Evolutionary conservation across 1,140 invertebrate genomes (phyloP).

Genomic region (Archivesica marissinica): DNA sequence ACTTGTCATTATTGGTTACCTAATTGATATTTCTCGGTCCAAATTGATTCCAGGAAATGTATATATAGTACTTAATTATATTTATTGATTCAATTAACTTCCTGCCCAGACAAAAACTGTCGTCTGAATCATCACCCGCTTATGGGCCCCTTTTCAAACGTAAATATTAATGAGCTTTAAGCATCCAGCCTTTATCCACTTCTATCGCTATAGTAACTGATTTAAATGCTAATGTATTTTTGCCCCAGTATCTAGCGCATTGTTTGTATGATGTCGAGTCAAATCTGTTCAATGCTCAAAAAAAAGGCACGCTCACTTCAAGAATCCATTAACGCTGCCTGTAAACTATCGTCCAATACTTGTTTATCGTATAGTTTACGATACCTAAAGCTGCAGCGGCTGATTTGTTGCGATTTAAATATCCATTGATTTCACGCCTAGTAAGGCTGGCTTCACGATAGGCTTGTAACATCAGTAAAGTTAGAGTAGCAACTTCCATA

Average conservation of each 20-base stretch:
- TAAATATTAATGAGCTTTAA: constrained; percentile 63
- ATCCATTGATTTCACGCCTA: constrained; percentile 59
- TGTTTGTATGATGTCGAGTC: constrained; percentile 47
- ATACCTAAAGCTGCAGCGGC: constrained; percentile 2
- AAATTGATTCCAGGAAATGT: too few species aligned
- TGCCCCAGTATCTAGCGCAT: constrained; percentile 59
- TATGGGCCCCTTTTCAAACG: constrained; percentile 38
- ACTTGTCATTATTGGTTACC: too few species aligned
- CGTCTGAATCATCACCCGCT: constrained; percentile 13
- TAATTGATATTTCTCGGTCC: too few species aligned
- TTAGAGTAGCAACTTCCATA: constrained; percentile 57
- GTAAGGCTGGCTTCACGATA: constrained; percentile 12
- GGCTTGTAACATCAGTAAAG: constrained; percentile 7
- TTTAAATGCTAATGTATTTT: constrained; percentile 65
- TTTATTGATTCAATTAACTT: background rate
- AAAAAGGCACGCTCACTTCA: constrained; percentile 11
- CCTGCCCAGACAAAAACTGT: background rate
- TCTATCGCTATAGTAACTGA: constrained; percentile 57
- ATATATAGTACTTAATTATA: too few species aligned
- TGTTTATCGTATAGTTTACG: constrained; percentile 42
- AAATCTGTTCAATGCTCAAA: constrained; percentile 51
- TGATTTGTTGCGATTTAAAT: constrained; percentile 57
- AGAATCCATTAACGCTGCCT: constrained; percentile 15
- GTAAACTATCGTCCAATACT: constrained; percentile 13
- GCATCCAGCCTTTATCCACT: constrained; percentile 35